Base-by-base conservation (phyloP, 92 coral and sea anemone genomes). In the Actinostola sp. region DNA sequence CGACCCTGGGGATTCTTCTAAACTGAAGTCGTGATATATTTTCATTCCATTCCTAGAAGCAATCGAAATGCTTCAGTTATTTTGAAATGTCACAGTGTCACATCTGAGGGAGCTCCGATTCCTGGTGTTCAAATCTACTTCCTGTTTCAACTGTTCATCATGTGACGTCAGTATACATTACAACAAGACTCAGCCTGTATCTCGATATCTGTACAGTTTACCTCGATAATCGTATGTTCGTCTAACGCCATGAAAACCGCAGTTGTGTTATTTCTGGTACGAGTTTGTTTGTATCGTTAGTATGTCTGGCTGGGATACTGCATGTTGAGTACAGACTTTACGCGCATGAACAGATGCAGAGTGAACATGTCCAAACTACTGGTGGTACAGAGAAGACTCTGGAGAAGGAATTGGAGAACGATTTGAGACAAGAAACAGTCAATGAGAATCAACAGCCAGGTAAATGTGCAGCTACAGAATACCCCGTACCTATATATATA, bases 251-350 rank as follows among this genome's bases (percentile, higher is more conserved):
- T 56, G 62, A 56, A 56, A 32, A 12, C 16, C n/a, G n/a, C n/a
- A n/a, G n/a, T n/a, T n/a, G 20, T 33, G 8, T 3, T 42, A 39
- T 63, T 8, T 63, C 70, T 28, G 56, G 50, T 44, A 31, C 50
- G 9, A 66, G 71, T 66, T 66, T 66, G 25, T 15, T 66, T 39
- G 34, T 66, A 45, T 66, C 71, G 16, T 20, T 66, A 50, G 39
- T 66, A 20, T 66, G 71, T 45, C 25, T 66, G 51, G 56, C 39
- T 27, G 71, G 71, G 14, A 10, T 66, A 8, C 23, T 66, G 14
- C 71, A 66, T 29, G 71, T 66, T 16, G 71, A 66, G 71, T 66
- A 26, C 59, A 66, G 33, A 43, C 71, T 66, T 9, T 66, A 66
- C 71, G 19, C 35, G 45, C 38, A 42, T 30, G 56, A 43, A 46